Evolutionary conservation across 1,140 invertebrate species (phyloP), one percentile per base, ranked within the genome.

Genomic region (Acyrthosiphon pisum): DNA sequence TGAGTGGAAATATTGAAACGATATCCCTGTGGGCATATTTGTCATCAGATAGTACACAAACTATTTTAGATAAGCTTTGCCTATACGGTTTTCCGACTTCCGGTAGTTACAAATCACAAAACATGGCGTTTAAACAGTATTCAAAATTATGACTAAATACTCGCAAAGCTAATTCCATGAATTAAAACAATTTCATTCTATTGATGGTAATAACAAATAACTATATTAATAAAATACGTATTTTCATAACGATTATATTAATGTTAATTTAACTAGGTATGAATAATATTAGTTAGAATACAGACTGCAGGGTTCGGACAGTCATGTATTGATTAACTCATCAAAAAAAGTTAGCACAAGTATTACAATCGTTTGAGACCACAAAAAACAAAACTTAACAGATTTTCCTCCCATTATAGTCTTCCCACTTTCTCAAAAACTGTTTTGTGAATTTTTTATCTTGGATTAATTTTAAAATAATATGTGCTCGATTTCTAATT

Each of bases 11-110:
- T 89, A 53, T 53, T 35, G 48, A 89, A 89, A 89, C 22, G 56
- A 46, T 68, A 68, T 91, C 90, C 90, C 90, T 76, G 30, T 68
- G 90, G 53, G 56, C 90, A 76, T 91, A 91, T 91, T 91, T 91
- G 90, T 91, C 56, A 91, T 91, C 90, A 91, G 90, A 91, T 91
- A 91, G 41, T 68, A 76, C 23, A 46, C 44, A 44, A 44, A 76
- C 56, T 46, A n/a, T 91, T 91, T 91, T 91, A 91, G 90, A 91
- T 91, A 91, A 91, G 90, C 90, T 91, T 90, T 44, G 60, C 46
- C 56, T 91, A 46, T 89, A 76, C 56, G 56, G 37, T 26, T 68
- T 91, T 76, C 90, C 60, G 30, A 60, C 30, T 76, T 91, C 90
- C 90, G 56, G 41, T 91, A 76, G 90, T 91, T 91, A 91, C 90